phyloP scores from a whole-genome alignment of 2,113 vertebrate genomes.

The Cyphomyrus discorhynchus region DNA sequence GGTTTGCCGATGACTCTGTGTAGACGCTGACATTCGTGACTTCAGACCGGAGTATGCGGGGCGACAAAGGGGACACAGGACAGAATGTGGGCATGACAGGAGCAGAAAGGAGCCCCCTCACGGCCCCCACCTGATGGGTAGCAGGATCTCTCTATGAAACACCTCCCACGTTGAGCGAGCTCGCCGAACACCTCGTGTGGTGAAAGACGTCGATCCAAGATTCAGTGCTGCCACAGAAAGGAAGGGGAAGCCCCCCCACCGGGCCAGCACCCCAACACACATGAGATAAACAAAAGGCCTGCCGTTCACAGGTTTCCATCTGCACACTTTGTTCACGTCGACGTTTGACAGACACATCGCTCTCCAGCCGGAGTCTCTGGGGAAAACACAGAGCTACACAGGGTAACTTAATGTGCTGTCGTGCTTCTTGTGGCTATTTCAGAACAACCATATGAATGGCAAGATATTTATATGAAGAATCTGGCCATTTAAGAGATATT shows the following conservation, averaged over 20 bases:
- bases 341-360: not conserved
- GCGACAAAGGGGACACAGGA: slow-evolving; percentile 30
- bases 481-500: not conserved
- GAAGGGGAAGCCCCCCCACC: slow-evolving; percentile 15
- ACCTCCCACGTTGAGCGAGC: slow-evolving; percentile 17
- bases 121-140: slow-evolving; percentile 43
- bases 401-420: not conserved
- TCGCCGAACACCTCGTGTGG: slow-evolving; percentile 39
- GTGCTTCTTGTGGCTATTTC: not conserved
- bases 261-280: not conserved
- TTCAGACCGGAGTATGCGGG: slow-evolving; percentile 22
- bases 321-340: not conserved
- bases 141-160: slow-evolving; percentile 54
- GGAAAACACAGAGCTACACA: not conserved
- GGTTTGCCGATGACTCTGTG: slow-evolving; percentile 31
- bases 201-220: slow-evolving; percentile 56
- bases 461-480: not conserved
- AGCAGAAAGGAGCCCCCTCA: slow-evolving; percentile 38
- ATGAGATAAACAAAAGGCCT: not conserved
- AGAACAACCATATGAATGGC: not conserved
- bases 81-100: slow-evolving; percentile 38
- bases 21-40: slow-evolving; percentile 34
- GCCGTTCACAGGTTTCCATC: not conserved
- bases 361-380: not conserved
- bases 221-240: slow-evolving; percentile 41